Base-by-base conservation (phyloP, 2,113 vertebrate species). In the Copsychus sechellarum region DNA sequence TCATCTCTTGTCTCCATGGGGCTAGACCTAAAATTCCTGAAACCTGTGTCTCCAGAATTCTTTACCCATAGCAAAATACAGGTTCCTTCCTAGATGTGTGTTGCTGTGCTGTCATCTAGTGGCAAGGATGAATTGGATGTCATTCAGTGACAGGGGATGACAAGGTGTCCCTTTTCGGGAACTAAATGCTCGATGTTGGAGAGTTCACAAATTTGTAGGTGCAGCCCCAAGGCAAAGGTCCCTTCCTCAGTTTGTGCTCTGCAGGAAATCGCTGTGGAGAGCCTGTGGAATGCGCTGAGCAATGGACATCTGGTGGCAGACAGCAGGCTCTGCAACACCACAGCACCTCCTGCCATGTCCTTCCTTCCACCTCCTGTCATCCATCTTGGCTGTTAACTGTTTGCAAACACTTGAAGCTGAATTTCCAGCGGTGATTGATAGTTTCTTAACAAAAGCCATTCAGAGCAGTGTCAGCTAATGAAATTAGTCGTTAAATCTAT, bases 71-170 rank as follows among this genome's bases (percentile, higher is more conserved):
- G 88, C 81, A 96, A 97, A 96, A 82, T 96, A 54, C 86, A 57
- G 36, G 40, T 93, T 70, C 70, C 71, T 81, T 81, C 74, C 53
- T 71, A n/a, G 69, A 96, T 97, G 90, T 87, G 91, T 97, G 97
- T 97, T 97, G 94, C 95, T 97, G 94, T 92, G 96, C 93, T 97
- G 96, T 97, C 97, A 97, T 97, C 98, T 98, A 97, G 97, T 97
- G 97, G 95, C 88, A 95, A 97, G 97, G 97, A 97, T 97, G 98
- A 97, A 97, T 93, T 92, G 95, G 95, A 94, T 87, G 87, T 81
- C 76, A 60, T 71, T 92, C 69, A 25, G 62, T 57, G 74, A 34
- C 93, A 62, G 90, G 76, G 74, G 67, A 89, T 83, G 78, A 69
- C 70, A 54, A 62, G 81, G 34, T 70, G 58, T 60, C 86, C 70